Base-by-base conservation (phyloP, 2,797 vertebrate species). In the Gobio occitaniae region DNA sequence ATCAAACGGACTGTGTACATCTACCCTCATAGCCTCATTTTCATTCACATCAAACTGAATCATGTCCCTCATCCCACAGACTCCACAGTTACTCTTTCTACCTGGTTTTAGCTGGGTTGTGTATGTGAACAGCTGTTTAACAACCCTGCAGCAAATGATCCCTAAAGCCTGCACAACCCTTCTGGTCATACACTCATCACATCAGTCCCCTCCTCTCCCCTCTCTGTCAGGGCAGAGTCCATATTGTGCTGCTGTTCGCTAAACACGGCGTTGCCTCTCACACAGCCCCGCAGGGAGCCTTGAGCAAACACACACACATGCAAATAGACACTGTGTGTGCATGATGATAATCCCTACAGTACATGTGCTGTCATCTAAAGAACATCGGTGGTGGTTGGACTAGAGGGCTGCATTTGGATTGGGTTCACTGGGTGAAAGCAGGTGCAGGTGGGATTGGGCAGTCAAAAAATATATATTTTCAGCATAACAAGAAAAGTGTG, bases 161-260 rank as follows among this genome's bases (percentile, higher is more conserved):
- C 80, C 74, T 52, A 79, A 83, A 71, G 75, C 82, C 38, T 80
- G 36, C 47, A 44, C 59, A 84, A 54, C 38, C 80, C 80, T 79
- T 77, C 9, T 52, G 44, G 69, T 61, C 29, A 48, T 56, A 48
- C 36, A 80, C 25, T 75, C 82, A 54, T 78, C 66, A 72, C 56
- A 59, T 76, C 61, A 70, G 38, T 76, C 61, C 79, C n/a, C 36
- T 77, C 44, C 38, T 68, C 48, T 50, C 11, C 56, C 59, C 41
- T 52, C 25, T 47, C 74, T 61, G 21, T 72, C 48, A 72, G 63
- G 66, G 69, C 66, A 71, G 63, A 29, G 44, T 69, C 65, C 66
- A 84, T 84, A 78, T 78, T 71, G 38, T 71, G 19, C 54, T 75
- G 44, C 41, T 68, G 63, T 77, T 75, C 75, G 47, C 65, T n/a